phyloP scores from a whole-genome alignment of 2,888 invertebrate species.

The Lochmaea crataegi region DNA sequence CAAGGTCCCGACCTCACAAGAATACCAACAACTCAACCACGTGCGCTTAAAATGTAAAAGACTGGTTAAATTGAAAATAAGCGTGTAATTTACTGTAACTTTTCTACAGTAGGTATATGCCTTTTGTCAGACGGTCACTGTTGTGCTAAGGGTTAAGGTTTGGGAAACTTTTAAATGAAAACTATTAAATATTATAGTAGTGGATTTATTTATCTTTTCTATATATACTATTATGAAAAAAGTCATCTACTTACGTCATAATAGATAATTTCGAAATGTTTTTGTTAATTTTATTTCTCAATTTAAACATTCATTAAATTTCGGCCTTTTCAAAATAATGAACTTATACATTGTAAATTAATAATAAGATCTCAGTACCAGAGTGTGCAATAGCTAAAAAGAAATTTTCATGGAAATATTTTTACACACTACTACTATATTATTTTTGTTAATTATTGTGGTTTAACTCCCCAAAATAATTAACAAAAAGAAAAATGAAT shows the following conservation, averaged over 20 bases:
- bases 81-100: neutral
- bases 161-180: neutral
- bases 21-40: constrained; percentile 12
- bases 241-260: neutral
- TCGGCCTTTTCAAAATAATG: too few relatives aligned
- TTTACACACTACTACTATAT: too few relatives aligned
- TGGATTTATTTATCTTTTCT: neutral
- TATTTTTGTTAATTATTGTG: too few relatives aligned
- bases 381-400: too few relatives aligned
- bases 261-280: neutral
- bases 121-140: neutral
- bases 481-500: too few relatives aligned
- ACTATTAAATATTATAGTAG: too few relatives aligned
- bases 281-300: neutral
- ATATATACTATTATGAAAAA: neutral
- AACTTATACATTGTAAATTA: too few relatives aligned
- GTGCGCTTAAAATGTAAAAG: constrained; percentile 12
- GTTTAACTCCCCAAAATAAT: too few relatives aligned
- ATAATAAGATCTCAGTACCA: too few relatives aligned
- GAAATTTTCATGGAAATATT: too few relatives aligned
- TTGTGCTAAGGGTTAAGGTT: neutral
- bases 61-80: constrained; percentile 13
- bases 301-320: neutral
- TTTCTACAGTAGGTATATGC: neutral
- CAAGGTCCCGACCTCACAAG: constrained; percentile 14